Conservation (phyloP, 2,113 vertebrate genomes). For the Oplegnathus fasciatus region DNA sequence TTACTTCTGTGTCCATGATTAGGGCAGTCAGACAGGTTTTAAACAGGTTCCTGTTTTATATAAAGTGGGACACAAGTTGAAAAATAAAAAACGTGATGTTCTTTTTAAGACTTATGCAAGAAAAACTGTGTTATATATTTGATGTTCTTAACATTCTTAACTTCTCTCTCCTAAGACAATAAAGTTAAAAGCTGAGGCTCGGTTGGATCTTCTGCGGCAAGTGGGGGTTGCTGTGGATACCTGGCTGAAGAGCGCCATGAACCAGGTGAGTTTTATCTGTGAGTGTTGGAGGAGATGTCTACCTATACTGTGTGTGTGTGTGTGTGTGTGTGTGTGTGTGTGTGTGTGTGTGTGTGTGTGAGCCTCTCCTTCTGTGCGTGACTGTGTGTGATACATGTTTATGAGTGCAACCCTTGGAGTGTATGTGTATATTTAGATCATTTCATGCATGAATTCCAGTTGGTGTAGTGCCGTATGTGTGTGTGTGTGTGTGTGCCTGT, state of each 20-base stretch:
- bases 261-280: conserved; percentile 82
- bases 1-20: not conserved
- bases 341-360: conserved; percentile 10
- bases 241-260: conserved; percentile 98
- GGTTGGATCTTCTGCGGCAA: conserved; percentile 94
- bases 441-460: conserved; percentile 15
- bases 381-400: not conserved
- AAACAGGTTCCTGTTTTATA: not conserved
- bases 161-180: conserved; percentile 85
- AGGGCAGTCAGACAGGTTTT: not conserved
- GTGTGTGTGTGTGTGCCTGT: not conserved
- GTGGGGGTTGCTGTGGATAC: conserved; percentile 97
- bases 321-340: conserved; percentile 4
- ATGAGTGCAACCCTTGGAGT: not conserved
- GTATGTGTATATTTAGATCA: not conserved
- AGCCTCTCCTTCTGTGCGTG: too few species aligned
- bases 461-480: not conserved
- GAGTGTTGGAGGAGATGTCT: not conserved
- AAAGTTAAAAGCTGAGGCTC: conserved; percentile 97
- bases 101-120: not conserved
- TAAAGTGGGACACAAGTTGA: not conserved
- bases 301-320: not conserved
- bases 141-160: not conserved
- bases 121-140: not conserved
- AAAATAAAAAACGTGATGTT: not conserved